Evolutionary conservation across 2,113 vertebrate genomes (phyloP), one percentile per base, ranked within the genome.

Genomic region (Rhinolophus sinicus): DNA sequence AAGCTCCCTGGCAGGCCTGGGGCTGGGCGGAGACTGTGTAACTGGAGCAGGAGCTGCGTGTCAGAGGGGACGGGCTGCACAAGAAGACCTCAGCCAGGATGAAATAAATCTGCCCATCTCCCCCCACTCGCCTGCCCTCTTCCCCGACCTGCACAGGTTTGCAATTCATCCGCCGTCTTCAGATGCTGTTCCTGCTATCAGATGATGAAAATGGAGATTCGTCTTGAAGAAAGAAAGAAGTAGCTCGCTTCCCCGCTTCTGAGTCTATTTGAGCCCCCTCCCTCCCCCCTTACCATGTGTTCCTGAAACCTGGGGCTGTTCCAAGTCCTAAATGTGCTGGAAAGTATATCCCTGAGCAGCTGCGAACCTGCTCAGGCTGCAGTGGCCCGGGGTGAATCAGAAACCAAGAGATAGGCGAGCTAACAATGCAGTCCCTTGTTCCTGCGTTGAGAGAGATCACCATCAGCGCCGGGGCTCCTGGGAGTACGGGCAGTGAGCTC

Each of bases 271-370:
- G 98, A 98, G 98, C 97, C 97, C 90, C 93, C 78, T 87, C 94
- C 97, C 96, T 98, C 96, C 95, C 92, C 92, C 97, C 62, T 94
- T 96, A 94, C 98, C 98, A 98, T 98, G 98, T 98, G 98, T 97
- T 98, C 96, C 95, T n/a, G 56, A 98, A 98, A 98, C 94, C 97
- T 99, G 98, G 98, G 98, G 85, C 97, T 84, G 90, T 98, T 98
- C 98, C 98, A 99, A 98, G 97, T 92, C 65, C 98, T 98, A 97
- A 98, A 98, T 92, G 97, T 98, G 96, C 96, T 98, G 98, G 98
- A 98, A 99, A 99, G 98, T 81, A 2, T 98, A 98, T 98, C 98
- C 98, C 98, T 30, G 88, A 98, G 98, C 98, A 99, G 98, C 98
- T 99, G 98, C 95, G 97, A 98, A 98, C 96, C 98, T 98, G 98